Base-by-base conservation (phyloP, 1,140 invertebrate genomes). In the Alviniconcha marisindica region DNA sequence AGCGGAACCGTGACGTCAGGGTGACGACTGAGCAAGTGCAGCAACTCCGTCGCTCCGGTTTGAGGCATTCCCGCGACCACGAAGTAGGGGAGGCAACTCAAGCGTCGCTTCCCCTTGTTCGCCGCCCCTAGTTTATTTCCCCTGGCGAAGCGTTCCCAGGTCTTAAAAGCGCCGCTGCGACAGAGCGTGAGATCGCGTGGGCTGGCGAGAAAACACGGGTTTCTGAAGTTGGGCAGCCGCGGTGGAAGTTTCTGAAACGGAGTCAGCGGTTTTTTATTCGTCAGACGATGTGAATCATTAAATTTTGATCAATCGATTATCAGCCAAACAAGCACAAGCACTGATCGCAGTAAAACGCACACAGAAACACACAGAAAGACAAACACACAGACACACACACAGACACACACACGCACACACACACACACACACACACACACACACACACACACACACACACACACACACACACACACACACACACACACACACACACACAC, bases 41-140 rank as follows among this genome's bases (percentile, higher is more conserved):
- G 40, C 21, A 85, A 31, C 28, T 85, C 81, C 0, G 40, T 56
- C 1, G 77, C 77, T 10, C 81, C 84, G 28, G 77, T 63, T 48
- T 56, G 66, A n/a, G 84, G 84, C 18, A 78, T 28, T 21, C 84
- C 84, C 31, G 63, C 33, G 51, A 85, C 28, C 31, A 66, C 79
- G 48, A 85, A 85, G 51, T 85, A 85, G 28, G 84, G 84, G 28
- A 85, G 77, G 74, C 84, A 85, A 63, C 77, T n/a, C 10, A 85
- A 28, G 24, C 78, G 54, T 28, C 21, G 77, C 21, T 18, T 0
- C 1, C 18, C 15, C 18, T 56, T 36, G 10, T 48, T 21, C 14
- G 14, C 42, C 33, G 28, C 48, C 33, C 36, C 12, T 21, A 24
- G 28, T 36, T 60, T n/a, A n/a, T 21, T 1, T 24, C 42, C 60